Base-by-base conservation (phyloP, 2,888 invertebrate species). In the Tachystola acroxantha region DNA sequence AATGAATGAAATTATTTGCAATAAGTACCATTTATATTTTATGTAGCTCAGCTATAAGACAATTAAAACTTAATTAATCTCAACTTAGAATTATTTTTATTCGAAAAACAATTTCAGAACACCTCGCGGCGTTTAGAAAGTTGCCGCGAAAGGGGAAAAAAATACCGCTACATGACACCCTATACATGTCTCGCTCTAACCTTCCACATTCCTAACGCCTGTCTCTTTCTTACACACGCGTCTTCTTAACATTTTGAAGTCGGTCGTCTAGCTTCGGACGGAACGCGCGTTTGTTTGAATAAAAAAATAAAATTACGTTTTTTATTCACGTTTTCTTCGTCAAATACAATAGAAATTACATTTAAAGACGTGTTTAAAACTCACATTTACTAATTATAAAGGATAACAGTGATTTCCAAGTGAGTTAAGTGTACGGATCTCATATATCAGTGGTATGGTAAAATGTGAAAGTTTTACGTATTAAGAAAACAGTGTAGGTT, bases 81-180 rank as follows among this genome's bases (percentile, higher is more conserved):
- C 36, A 35, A 33, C 7, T 34, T 7, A 30, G 34, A 26, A 22
- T 16, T 4, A 16, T 4, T 16, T 16, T 4, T 16, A 52, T 46
- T 57, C 24, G 24, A 24, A 63, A 64, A 63, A 64, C 57, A 46
- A 46, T 52, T 66, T 50, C 51, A 61, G 72, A 57, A 65, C 65
- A 67, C 67, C 67, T 74, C 64, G 64, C 64, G 65, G 64, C 64
- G 66, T 73, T 81, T 86, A 86, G 85, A 86, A 86, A 86, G 85
- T 84, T 69, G 76, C 74, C 67, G 73, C 72, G 72, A 82, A 80
- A 81, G 80, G 69, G 74, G 77, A 82, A 85, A 78, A 86, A 76
- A 75, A 57, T 82, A 84, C 84, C 85, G 85, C 84, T 85, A 84
- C 69, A 72, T 57, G 65, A 70, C 68, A 72, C 64, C 64, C 63